phyloP scores from a whole-genome alignment of 2,113 vertebrate species.

The Rhodinocichla rosea region DNA sequence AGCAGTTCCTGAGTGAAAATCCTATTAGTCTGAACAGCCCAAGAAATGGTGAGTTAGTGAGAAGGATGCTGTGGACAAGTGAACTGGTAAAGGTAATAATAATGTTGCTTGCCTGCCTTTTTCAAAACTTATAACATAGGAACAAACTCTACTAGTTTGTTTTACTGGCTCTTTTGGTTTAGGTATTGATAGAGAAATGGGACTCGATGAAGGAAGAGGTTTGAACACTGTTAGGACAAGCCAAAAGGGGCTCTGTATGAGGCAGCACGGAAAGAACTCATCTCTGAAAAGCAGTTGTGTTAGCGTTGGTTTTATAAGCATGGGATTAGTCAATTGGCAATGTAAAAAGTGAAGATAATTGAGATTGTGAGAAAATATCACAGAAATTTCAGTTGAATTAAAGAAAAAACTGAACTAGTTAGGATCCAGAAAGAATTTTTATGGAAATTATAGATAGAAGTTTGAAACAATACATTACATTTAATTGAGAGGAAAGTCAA shows the following conservation, averaged over 20 bases:
- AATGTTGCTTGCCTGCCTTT: not conserved
- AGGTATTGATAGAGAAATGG: not conserved
- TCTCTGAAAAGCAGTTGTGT: not conserved
- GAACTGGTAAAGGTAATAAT: not conserved
- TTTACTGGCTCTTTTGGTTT: not conserved
- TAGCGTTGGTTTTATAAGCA: fast-evolving
- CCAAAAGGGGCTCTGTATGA: not conserved
- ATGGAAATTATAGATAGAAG: not conserved
- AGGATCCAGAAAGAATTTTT: not conserved
- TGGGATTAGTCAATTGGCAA: not conserved
- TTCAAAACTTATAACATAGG: not conserved
- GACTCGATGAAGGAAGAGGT: not conserved
- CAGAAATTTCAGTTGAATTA: not conserved
- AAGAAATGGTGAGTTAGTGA: not conserved
- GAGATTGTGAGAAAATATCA: not conserved
- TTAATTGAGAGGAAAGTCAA: not conserved
- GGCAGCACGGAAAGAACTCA: not conserved
- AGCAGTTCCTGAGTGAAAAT: not conserved
- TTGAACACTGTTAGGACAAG: not conserved
- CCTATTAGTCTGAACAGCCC: not conserved
- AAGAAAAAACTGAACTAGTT: not conserved
- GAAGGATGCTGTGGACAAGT: not conserved
- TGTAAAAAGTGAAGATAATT: not conserved
- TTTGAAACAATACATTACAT: not conserved
- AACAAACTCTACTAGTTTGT: not conserved